Base-by-base conservation (phyloP, 1,140 invertebrate genomes). In the Pseudobourletiella spinata region DNA sequence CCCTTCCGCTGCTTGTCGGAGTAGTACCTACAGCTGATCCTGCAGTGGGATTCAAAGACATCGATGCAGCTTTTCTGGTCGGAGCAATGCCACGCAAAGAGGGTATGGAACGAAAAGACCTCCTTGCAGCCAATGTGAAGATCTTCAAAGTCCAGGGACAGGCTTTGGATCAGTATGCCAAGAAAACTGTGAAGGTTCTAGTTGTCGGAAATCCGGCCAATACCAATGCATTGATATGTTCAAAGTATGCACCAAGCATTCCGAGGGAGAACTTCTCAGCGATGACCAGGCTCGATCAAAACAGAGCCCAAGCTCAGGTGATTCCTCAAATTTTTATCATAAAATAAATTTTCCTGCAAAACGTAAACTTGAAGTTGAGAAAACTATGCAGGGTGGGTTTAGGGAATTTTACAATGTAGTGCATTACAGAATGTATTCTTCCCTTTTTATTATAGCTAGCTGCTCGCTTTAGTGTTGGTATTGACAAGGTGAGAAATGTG, bases 191-290 rank as follows among this genome's bases (percentile, higher is more conserved):
- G 18, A 98, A 97, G 78, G 88, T 95, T 20, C 77, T 99, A 18
- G 95, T 99, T 44, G 96, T 99, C 72, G 97, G 97, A 35, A 99
- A 99, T 77, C 97, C 97, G 50, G 97, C 97, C 0, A 99, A 99
- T 74, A 99, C 97, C 0, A 99, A 99, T 81, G 95, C 95, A 18
- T 78, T 95, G 11, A 93, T 99, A 67, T 95, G 91, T 72, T 89
- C 91, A 2, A 89, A 63, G 30, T 63, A 95, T 77, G 94, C 94
- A n/a, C 94, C 93, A 30, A 92, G 90, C 2, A 98, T 99, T 76
- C 95, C 96, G 16, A 86, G 86, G 68, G 85, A 93, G 74, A 99
- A 98, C 76, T 98, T 99, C 74, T 90, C 91, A 50, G 96, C 95
- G 2, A 94, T 99, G 88, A 99, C 97, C 0, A 83, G 97, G 65